Conservation (phyloP, 2,797 vertebrate species). For the Nannoperca australis region DNA sequence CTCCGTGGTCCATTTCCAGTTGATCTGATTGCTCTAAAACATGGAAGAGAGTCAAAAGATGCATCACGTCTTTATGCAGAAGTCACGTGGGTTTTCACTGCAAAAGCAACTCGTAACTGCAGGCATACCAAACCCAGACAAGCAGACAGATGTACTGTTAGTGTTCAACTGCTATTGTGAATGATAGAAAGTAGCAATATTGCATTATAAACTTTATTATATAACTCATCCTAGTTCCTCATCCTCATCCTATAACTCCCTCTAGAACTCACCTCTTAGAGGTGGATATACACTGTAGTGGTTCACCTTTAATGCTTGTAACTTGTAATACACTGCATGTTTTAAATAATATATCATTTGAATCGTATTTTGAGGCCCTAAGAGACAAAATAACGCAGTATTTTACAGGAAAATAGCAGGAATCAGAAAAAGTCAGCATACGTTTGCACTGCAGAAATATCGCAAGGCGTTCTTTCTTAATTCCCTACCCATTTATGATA, state of each 20-base stretch:
- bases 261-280: background rate
- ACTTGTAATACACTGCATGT: background rate
- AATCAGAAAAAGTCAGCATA: background rate
- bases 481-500: no score
- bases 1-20: slow-evolving; percentile 20
- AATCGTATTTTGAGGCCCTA: background rate
- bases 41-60: slow-evolving; percentile 45
- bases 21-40: slow-evolving; percentile 28
- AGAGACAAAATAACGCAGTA: background rate
- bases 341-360: background rate
- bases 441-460: background rate
- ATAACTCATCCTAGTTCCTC: background rate
- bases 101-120: background rate
- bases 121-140: background rate
- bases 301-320: background rate
- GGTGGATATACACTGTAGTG: background rate
- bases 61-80: slow-evolving; percentile 14
- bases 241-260: background rate
- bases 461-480: background rate
- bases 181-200: background rate
- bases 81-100: slow-evolving; percentile 17
- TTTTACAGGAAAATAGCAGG: background rate
- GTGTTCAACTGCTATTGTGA: background rate
- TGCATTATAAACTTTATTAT: background rate
- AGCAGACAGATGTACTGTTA: background rate